Conservation (phyloP, 2,113 vertebrate genomes). For the Gorsachius goisagi region DNA sequence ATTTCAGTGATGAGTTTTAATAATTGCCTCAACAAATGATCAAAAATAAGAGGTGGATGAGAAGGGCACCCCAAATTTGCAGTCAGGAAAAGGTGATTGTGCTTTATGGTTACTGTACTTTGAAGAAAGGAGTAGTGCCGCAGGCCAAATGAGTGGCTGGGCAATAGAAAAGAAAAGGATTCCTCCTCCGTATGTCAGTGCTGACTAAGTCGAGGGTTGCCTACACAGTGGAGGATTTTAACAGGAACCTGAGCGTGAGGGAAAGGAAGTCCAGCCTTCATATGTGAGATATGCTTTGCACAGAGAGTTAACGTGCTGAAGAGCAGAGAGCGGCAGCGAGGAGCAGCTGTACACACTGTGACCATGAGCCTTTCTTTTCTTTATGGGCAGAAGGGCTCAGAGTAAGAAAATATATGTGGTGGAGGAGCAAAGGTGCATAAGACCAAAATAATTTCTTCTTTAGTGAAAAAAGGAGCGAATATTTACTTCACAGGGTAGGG, state of each 20-base stretch:
- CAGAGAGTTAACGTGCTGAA: accelerated
- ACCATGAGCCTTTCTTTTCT: neutral
- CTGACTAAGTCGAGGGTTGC: neutral
- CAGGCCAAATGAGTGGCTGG: neutral
- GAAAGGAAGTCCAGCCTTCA: neutral
- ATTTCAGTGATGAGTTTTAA: neutral
- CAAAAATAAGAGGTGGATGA: neutral
- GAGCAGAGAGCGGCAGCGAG: no score
- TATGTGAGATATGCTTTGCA: neutral
- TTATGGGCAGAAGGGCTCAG: neutral
- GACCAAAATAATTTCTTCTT: neutral
- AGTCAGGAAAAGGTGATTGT: neutral
- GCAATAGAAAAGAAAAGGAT: neutral
- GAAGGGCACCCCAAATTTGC: neutral
- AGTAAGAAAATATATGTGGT: neutral
- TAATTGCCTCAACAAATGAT: neutral
- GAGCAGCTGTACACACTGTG: accelerated
- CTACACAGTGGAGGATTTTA: neutral
- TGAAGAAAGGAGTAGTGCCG: neutral
- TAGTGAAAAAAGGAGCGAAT: neutral
- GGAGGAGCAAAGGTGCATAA: neutral
- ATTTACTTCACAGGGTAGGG: neutral
- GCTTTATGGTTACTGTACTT: neutral
- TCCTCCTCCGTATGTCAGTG: neutral
- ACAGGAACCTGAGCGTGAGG: neutral